phyloP scores from a whole-genome alignment of 1,140 invertebrate species.

The Limonius californicus region DNA sequence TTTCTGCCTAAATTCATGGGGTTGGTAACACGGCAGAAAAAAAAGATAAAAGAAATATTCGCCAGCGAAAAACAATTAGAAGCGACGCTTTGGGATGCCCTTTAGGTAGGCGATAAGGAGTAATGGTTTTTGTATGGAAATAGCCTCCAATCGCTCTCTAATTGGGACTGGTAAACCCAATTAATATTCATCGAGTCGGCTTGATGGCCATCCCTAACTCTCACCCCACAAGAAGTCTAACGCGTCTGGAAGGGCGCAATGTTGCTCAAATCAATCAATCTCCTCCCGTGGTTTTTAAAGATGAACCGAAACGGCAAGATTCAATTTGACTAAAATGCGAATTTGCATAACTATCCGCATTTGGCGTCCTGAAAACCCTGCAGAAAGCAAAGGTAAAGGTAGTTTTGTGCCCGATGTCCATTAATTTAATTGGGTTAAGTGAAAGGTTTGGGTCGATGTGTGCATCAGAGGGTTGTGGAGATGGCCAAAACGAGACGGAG shows the following conservation, averaged over 20 bases:
- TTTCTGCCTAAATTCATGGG: too few relatives aligned
- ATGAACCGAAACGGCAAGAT: too few relatives aligned
- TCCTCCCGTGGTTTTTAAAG: too few relatives aligned
- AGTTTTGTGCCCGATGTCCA: conserved; percentile 24
- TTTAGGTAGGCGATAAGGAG: conserved; percentile 29
- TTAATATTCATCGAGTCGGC: conserved; percentile 34
- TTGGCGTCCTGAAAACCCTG: background rate
- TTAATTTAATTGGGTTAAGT: conserved; percentile 37
- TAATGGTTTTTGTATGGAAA: conserved; percentile 37
- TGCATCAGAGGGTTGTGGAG: conserved; percentile 15
- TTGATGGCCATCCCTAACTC: conserved; percentile 23
- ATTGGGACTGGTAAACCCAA: conserved; percentile 33
- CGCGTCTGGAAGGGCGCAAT: too few relatives aligned
- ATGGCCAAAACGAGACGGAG: background rate
- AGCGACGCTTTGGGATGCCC: background rate
- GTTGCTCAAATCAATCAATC: too few relatives aligned
- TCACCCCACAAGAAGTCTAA: conserved; percentile 14
- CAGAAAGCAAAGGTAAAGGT: conserved; percentile 31
- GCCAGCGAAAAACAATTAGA: conserved; percentile 12
- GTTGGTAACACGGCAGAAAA: too few relatives aligned
- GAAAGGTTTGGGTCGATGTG: conserved; percentile 30
- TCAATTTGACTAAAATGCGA: background rate
- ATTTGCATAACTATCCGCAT: conserved; percentile 5
- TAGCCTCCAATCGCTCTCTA: conserved; percentile 25
- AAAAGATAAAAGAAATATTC: too few relatives aligned